Evolutionary conservation across 1,140 invertebrate species (phyloP).

Genomic region (Cardiocondyla obscurior): DNA sequence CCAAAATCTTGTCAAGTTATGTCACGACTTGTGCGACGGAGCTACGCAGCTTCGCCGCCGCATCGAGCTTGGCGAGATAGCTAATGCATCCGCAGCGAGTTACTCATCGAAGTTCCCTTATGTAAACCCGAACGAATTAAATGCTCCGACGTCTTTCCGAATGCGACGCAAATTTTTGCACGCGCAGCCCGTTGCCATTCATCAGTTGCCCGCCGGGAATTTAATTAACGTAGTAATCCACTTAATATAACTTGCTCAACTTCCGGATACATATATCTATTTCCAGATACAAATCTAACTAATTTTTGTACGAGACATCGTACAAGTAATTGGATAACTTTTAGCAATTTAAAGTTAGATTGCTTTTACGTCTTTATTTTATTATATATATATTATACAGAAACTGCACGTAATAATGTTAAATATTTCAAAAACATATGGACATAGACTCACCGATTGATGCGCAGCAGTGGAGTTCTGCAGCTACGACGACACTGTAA

Average conservation of each 20-base stretch:
- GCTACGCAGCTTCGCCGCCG: constrained; percentile 22
- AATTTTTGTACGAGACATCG: background rate
- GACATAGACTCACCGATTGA: too few species aligned
- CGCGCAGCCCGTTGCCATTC: background rate
- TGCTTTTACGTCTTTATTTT: background rate
- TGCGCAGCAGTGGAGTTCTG: too few species aligned
- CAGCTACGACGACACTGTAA: too few species aligned
- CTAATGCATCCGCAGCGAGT: constrained; percentile 20
- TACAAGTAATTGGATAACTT: too few species aligned
- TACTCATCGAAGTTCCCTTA: constrained; percentile 49
- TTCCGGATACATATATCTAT: background rate
- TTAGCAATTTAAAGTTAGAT: too few species aligned
- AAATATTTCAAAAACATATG: too few species aligned
- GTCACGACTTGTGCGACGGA: constrained; percentile 54
- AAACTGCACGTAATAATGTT: too few species aligned
- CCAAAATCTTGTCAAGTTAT: constrained; percentile 64
- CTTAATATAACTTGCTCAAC: background rate
- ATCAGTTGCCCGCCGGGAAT: background rate
- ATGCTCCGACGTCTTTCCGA: constrained; percentile 20
- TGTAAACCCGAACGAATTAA: constrained; percentile 52
- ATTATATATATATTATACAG: background rate
- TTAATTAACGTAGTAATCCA: background rate
- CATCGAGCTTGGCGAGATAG: background rate
- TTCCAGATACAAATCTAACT: too few species aligned
- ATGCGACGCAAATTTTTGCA: constrained; percentile 43